Evolutionary conservation across 2,113 vertebrate genomes (phyloP).

Genomic region (Cisticola juncidis): DNA sequence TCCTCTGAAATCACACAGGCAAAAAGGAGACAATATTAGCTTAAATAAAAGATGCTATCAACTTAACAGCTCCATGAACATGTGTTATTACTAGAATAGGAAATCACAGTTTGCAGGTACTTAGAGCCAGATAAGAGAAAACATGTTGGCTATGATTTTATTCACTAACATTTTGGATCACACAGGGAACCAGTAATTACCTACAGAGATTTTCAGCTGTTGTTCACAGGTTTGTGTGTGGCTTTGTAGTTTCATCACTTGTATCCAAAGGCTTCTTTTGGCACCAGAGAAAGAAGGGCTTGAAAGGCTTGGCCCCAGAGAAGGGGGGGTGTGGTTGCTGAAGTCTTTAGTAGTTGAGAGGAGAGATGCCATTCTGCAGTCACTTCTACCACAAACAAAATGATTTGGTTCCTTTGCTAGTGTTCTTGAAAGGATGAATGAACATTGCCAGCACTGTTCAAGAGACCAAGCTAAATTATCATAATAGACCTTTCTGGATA

Average conservation of each 20-base stretch:
- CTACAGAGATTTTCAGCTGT: background rate
- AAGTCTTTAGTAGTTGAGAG: background rate
- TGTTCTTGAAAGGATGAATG: background rate
- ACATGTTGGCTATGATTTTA: background rate
- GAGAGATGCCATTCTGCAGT: background rate
- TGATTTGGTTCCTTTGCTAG: background rate
- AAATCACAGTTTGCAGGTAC: background rate
- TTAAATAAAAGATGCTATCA: background rate
- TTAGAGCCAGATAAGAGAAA: background rate
- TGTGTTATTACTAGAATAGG: background rate
- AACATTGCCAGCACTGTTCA: background rate
- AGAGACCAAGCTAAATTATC: background rate
- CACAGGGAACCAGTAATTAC: background rate
- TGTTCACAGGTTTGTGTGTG: background rate
- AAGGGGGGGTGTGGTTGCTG: background rate
- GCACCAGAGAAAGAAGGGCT: background rate
- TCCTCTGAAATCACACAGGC: background rate
- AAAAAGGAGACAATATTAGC: background rate
- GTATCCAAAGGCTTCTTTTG: background rate
- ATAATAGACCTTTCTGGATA: background rate
- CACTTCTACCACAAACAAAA: background rate
- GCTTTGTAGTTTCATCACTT: background rate
- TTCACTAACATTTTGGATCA: background rate
- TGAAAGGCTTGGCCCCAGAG: background rate
- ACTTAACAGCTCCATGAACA: background rate